phyloP scores from a whole-genome alignment of 2,888 invertebrate species.

The Metellina segmentata region DNA sequence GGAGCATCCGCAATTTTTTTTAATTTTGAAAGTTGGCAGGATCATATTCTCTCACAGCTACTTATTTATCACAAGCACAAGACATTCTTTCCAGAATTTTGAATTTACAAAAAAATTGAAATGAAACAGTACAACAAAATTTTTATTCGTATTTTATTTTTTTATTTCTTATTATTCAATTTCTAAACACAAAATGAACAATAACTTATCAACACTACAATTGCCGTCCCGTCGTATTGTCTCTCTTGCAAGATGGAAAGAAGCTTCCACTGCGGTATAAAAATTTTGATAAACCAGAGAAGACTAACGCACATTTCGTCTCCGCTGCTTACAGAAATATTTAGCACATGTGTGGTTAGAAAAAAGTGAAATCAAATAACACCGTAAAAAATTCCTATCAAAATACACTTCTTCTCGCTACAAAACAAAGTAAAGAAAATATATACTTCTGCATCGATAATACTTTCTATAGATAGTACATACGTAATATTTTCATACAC shows the following conservation, averaged over 20 bases:
- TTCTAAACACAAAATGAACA: conserved; percentile 61
- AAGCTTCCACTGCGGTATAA: neutral
- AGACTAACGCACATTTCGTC: conserved; percentile 10
- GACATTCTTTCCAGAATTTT: too few relatives aligned
- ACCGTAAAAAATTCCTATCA: conserved; percentile 20
- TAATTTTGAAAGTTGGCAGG: neutral
- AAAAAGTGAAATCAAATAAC: conserved; percentile 16
- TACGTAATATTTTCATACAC: neutral
- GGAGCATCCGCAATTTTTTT: neutral
- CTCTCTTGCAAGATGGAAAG: neutral
- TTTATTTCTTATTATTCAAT: conserved; percentile 14
- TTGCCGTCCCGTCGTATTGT: conserved; percentile 20
- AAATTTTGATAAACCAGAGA: neutral
- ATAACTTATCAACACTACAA: conserved; percentile 52
- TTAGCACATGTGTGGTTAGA: conserved; percentile 11
- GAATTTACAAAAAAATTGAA: neutral
- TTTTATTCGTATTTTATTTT: conserved; percentile 34
- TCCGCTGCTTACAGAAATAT: conserved; percentile 4
- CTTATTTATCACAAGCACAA: neutral
- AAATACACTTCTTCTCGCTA: conserved; percentile 24
- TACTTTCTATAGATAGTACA: neutral
- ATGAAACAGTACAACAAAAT: neutral
- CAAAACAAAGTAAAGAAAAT: conserved; percentile 31
- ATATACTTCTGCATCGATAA: neutral
- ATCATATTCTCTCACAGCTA: neutral